Base-by-base conservation (phyloP, 2,113 vertebrate genomes). In the Oxygymnocypris stewartii region DNA sequence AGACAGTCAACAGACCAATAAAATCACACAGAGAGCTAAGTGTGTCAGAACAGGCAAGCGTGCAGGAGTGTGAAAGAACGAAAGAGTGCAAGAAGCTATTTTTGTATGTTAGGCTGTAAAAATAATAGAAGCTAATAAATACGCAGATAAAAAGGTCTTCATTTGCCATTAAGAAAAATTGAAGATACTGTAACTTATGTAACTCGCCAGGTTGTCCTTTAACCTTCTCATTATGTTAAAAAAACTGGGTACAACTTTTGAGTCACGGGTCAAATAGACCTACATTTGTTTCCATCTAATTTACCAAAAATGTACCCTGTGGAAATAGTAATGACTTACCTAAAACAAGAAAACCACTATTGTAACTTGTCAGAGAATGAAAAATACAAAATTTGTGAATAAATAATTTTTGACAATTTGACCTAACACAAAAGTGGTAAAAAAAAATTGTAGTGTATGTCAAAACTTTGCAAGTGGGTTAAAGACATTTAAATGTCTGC, bases 11-110 rank as follows among this genome's bases (percentile, higher is more conserved):
- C 40, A 65, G 44, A 69, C 37, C 61, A 35, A 37, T 54, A 37
- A n/a, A 59, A 37, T 35, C 11, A 61, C 20, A 59, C 59, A 82
- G 7, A 28, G 31, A 35, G 28, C 4, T 57, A 7, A 35, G 65
- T 71, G 81, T 71, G 63, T 83, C 76, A 79, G 76, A 51, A 57
- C 47, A 79, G 28, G 80, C 51, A 75, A 25, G 42, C n/a, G 1
- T 47, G 73, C 12, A 47, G 2, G 12, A 9, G 42, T 25, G 11
- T 8, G 10, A 69, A 6, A 71, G 3, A 20, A 37, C 37, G 31
- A 37, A 63, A 25, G 10, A 28, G 25, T 65, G 4, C 2, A 5
- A 65, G 25, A 65, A 65, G 63, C 4, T 65, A 65, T 28, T 65
- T 63, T 28, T 65, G 63, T 13, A 65, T 65, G 12, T 65, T 65